Evolutionary conservation across 2,113 vertebrate genomes (phyloP), one percentile per base, ranked within the genome.

Genomic region (Progne subis): DNA sequence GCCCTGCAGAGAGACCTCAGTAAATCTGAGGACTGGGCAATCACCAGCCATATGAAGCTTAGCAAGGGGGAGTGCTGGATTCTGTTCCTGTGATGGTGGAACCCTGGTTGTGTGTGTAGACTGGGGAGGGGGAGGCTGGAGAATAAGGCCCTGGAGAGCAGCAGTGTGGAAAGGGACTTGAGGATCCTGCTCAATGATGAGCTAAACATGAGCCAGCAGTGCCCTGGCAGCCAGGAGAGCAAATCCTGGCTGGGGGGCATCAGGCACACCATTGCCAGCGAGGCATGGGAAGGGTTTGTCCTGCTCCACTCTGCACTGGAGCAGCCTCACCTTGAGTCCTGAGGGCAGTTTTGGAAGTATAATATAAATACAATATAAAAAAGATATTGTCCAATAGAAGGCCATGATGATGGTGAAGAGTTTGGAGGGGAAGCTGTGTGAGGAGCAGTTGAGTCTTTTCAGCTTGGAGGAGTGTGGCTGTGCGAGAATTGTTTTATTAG

Each of bases 241-340:
- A 24, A 80, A 0, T 11, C 2, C 0, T 72, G 37, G 39, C 23
- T 32, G 24, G 17, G 3, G 24, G 0, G 21, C 34, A 44, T 17
- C 52, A 67, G 37, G 44, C 21, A 39, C 23, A 65, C 37, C 50
- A 37, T 23, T 0, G 0, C 17, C n/a, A 50, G 31, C 12, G 0
- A 0, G 76, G 23, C 4, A 12, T 72, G 14, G 17, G 21, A 32
- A 31, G 14, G 14, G 5, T 14, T 65, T 72, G 34, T 50, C 31
- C 34, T 0, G 0, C 49, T 64, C 49, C 80, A 34, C 59, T 65
- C 76, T 72, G 37, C 3, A 0, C 18, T 44, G 59, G 8, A 0
- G 1, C 3, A 3, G 18, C 52, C 26, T 65, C 44, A 50, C 18
- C 11, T 50, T 0, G 4, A 8, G 13, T 46, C 1, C 18, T 52